Evolutionary conservation across 2,797 vertebrate species (phyloP).

Genomic region (Acropternis orthonyx): DNA sequence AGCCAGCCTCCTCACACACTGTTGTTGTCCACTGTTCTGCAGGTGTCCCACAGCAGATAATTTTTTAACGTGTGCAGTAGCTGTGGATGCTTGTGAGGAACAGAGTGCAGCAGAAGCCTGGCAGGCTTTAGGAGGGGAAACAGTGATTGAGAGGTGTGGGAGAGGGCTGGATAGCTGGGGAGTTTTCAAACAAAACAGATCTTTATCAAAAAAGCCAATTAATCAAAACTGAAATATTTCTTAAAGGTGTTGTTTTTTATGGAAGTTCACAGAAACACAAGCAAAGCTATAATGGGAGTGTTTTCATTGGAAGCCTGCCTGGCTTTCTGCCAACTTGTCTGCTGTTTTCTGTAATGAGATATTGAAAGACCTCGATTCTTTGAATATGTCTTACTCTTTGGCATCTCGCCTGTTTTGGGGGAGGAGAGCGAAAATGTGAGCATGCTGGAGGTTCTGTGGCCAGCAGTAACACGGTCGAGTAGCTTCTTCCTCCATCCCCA

Average conservation of each 20-base stretch:
- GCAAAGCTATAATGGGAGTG: constrained; percentile 60
- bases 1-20: not conserved
- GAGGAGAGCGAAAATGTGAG: constrained; percentile 28
- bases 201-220: constrained; percentile 58
- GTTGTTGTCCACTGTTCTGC: not conserved
- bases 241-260: constrained; percentile 59
- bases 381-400: constrained; percentile 51
- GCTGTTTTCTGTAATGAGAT: constrained; percentile 66
- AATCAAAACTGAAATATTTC: constrained; percentile 64
- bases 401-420: not conserved
- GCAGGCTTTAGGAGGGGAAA: constrained; percentile 1
- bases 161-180: constrained; percentile 27
- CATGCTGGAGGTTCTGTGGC: constrained; percentile 49
- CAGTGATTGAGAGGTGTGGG: constrained; percentile 19
- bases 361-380: constrained; percentile 62
- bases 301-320: constrained; percentile 63
- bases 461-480: constrained; percentile 12
- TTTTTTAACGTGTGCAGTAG: constrained; percentile 23
- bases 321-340: constrained; percentile 56
- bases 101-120: not conserved
- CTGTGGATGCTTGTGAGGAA: not conserved
- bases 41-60: not conserved
- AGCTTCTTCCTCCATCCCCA: not conserved
- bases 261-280: constrained; percentile 60
- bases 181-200: constrained; percentile 66